phyloP scores from a whole-genome alignment of 2,113 vertebrate genomes.

The Peucedramus taeniatus region DNA sequence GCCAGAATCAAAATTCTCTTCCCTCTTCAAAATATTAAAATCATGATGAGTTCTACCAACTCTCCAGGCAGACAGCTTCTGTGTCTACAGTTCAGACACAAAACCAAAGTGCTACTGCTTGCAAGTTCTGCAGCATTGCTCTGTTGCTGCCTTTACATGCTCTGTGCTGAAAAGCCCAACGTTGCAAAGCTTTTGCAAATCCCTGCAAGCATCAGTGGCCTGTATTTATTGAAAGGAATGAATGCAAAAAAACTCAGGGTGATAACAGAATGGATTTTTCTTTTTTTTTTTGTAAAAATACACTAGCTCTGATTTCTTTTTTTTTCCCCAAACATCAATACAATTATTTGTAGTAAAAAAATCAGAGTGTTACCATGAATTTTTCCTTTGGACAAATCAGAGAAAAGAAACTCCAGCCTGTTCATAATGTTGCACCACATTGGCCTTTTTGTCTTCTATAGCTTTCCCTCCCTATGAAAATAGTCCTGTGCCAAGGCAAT shows the following conservation, averaged over 20 bases:
- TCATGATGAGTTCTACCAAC: fast-evolving
- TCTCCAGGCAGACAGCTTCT: neutral
- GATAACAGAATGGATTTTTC: neutral
- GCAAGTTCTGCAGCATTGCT: neutral
- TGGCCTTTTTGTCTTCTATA: neutral
- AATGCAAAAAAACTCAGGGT: neutral
- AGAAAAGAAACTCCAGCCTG: neutral
- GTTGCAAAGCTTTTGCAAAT: neutral
- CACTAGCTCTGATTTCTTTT: neutral
- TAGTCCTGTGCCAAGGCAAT: constrained; percentile 6
- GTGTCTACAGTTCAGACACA: neutral
- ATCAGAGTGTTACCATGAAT: neutral
- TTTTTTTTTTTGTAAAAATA: neutral
- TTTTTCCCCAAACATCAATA: fast-evolving
- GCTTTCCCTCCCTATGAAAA: constrained; percentile 36
- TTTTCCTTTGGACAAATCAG: neutral
- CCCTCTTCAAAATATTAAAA: neutral
- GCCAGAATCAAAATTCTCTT: neutral
- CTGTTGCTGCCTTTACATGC: neutral
- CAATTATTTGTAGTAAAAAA: neutral
- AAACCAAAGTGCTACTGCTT: neutral
- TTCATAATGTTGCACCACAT: neutral
- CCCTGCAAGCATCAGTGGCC: neutral
- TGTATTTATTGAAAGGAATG: neutral
- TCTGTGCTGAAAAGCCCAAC: neutral